Percentiles rank a stretch among this genome's conserved stretches.
Evolutionary conservation across 1,140 invertebrate genomes (phyloP).

Genomic region (Drepana arcuata): DNA sequence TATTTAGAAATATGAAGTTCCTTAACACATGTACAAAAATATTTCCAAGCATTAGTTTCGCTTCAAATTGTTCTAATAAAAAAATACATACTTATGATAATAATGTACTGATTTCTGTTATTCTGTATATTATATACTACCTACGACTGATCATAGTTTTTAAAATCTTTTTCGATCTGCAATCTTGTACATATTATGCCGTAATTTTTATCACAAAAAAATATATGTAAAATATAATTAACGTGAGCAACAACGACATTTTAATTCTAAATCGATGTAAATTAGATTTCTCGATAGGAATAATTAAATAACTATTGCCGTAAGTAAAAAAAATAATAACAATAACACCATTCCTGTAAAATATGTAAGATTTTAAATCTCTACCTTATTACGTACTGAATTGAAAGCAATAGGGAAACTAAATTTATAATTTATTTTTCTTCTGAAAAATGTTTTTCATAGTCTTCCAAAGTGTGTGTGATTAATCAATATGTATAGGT

Average conservation of each 20-base stretch:
- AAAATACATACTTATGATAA: no score
- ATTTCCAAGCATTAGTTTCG: no score
- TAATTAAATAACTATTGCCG: constrained; percentile 11
- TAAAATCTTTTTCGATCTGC: constrained; percentile 19
- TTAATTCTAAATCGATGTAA: constrained; percentile 68
- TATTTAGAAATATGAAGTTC: no score
- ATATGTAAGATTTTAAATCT: constrained; percentile 21
- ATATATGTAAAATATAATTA: no score
- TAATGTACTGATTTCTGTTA: no score
- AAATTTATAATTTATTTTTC: constrained; percentile 24
- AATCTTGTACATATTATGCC: constrained; percentile 18
- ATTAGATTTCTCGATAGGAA: constrained; percentile 35
- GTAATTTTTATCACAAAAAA: constrained; percentile 17
- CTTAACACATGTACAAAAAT: no score
- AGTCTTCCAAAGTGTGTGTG: constrained; percentile 66
- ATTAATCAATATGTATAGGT: no score
- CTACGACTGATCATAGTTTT: constrained; percentile 34
- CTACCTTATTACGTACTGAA: constrained; percentile 33
- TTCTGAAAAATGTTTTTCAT: constrained; percentile 33
- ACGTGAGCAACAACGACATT: constrained; percentile 61
- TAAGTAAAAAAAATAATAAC: constrained; percentile 17
- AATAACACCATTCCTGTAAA: constrained; percentile 34
- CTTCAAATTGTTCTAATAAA: no score
- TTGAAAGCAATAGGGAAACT: constrained; percentile 41
- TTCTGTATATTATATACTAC: no score